Percentiles rank a stretch among this genome's conserved stretches.
These are phyloP conservation scores for Nomada ruficornis DNA, from an alignment of 2,888 invertebrate genomes.

Conservation along the genomic window DNA sequence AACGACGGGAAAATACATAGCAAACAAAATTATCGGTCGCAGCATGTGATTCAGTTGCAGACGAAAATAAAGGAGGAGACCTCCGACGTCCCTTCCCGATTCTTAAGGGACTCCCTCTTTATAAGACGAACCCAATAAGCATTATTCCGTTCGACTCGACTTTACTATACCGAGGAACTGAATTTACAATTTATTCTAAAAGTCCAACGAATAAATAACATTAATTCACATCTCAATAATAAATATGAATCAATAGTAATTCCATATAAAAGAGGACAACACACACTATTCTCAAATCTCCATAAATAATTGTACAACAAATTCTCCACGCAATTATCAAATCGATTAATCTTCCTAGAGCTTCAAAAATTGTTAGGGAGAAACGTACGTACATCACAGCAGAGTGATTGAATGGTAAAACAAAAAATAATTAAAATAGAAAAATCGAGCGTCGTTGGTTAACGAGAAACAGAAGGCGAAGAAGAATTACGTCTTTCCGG, in stretches of 20 bases:
- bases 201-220: too few species aligned
- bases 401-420: neutral
- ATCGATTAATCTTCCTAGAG: too few species aligned
- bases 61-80: slow-evolving; percentile 43
- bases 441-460: neutral
- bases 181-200: neutral
- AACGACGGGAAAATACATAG: slow-evolving; percentile 45
- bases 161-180: too few species aligned
- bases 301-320: too few species aligned
- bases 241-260: too few species aligned
- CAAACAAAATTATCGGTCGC: slow-evolving; percentile 54
- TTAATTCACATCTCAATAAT: too few species aligned
- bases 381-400: too few species aligned
- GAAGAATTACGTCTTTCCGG: neutral
- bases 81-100: neutral
- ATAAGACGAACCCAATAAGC: neutral
- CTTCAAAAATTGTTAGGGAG: too few species aligned
- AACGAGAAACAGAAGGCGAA: neutral
- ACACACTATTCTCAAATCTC: too few species aligned
- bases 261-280: too few species aligned
- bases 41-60: slow-evolving; percentile 42
- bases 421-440: neutral
- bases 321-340: too few species aligned
- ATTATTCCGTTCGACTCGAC: too few species aligned
- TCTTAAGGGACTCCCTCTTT: slow-evolving; percentile 23